phyloP scores from a whole-genome alignment of 2,888 invertebrate genomes.

The Caenorhabditis macrosperma region DNA sequence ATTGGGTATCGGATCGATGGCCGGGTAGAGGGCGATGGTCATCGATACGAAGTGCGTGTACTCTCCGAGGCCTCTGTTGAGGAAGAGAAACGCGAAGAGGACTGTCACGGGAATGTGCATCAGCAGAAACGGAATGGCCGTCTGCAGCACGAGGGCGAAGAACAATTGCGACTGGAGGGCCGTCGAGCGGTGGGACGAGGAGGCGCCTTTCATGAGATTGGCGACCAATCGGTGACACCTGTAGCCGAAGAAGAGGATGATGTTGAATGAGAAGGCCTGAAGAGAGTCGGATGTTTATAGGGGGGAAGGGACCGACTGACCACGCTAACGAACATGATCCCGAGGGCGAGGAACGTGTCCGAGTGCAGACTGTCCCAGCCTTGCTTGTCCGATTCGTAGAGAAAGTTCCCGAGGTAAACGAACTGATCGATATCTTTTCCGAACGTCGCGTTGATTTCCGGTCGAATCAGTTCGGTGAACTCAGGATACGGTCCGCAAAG shows the following conservation, averaged over 20 bases:
- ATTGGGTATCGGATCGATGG: constrained; percentile 42
- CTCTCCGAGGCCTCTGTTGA: constrained; percentile 19
- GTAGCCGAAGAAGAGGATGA: constrained; percentile 1
- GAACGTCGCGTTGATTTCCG: constrained; percentile 4
- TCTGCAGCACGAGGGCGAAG: constrained; percentile 29
- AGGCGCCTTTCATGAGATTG: not conserved
- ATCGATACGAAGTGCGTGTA: constrained; percentile 22
- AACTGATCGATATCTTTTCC: not conserved
- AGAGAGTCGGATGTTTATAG: not conserved
- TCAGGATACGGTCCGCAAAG: constrained; percentile 7
- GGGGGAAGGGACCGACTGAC: not conserved
- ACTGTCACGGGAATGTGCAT: constrained; percentile 28
- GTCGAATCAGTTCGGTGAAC: not conserved
- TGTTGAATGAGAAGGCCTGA: not conserved
- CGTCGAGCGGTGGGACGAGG: not conserved
- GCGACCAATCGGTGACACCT: constrained; percentile 1
- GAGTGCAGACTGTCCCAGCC: constrained; percentile 1
- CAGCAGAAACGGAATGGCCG: constrained; percentile 27
- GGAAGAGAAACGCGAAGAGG: constrained; percentile 12
- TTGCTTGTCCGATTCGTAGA: not conserved
- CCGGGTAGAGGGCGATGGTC: constrained; percentile 35
- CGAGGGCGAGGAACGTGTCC: constrained; percentile 11
- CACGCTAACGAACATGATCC: not conserved
- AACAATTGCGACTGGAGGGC: constrained; percentile 19
- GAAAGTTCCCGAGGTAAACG: constrained; percentile 4